phyloP scores from a whole-genome alignment of 2,113 vertebrate genomes.

The Euleptes europaea region DNA sequence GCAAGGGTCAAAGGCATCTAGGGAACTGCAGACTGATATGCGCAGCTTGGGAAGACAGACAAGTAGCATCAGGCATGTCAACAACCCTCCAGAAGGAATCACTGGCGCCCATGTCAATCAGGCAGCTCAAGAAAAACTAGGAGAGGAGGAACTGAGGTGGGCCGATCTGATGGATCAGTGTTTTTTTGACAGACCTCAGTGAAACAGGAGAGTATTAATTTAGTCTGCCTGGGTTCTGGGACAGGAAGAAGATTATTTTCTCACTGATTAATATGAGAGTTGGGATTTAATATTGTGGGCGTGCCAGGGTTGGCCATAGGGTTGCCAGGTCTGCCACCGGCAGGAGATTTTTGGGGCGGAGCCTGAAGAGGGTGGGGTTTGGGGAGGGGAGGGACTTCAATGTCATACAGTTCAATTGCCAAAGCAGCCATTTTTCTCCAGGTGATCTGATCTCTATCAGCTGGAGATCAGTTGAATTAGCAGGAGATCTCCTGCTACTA shows the following conservation, averaged over 20 bases:
- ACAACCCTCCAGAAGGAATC: slow-evolving; percentile 23
- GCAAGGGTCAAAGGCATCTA: slow-evolving; percentile 51
- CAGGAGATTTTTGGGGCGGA: too few species aligned
- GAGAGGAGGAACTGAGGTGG: not conserved
- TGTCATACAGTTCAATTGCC: too few species aligned
- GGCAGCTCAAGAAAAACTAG: not conserved
- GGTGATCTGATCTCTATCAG: too few species aligned
- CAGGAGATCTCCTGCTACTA: too few species aligned
- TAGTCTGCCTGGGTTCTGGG: not conserved
- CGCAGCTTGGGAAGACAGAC: slow-evolving; percentile 55
- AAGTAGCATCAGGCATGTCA: slow-evolving; percentile 7
- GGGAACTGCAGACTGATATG: slow-evolving; percentile 49
- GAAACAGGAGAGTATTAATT: not conserved
- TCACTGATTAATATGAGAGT: not conserved
- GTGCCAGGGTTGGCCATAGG: not conserved
- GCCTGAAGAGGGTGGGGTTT: too few species aligned
- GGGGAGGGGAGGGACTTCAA: too few species aligned
- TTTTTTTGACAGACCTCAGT: not conserved
- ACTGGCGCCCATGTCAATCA: not conserved
- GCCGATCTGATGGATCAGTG: not conserved
- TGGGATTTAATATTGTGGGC: not conserved
- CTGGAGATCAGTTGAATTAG: too few species aligned
- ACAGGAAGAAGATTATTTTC: not conserved
- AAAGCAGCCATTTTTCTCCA: too few species aligned
- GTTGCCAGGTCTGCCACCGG: too few species aligned